Conservation (phyloP, 2,113 vertebrate genomes). For the Anhinga anhinga region DNA sequence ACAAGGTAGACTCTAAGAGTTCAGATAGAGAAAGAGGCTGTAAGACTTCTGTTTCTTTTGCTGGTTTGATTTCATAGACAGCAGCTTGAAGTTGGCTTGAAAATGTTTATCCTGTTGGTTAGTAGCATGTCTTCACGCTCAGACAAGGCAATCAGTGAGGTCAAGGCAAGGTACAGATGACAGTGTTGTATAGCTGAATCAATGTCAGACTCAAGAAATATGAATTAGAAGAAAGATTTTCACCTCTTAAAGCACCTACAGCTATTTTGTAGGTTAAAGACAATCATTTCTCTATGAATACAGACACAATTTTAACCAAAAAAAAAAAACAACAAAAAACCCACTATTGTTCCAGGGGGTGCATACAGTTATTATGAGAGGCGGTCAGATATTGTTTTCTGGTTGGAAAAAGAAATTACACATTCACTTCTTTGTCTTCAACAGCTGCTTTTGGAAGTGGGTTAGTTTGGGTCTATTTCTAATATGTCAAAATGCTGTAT, state of each 20-base stretch:
- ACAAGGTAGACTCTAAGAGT: not conserved
- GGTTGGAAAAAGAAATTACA: not conserved
- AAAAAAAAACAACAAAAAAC: not conserved
- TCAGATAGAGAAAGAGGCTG: constrained; percentile 11
- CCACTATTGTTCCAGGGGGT: not conserved
- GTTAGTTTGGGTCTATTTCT: not conserved
- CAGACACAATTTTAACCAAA: not conserved
- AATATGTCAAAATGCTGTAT: not conserved
- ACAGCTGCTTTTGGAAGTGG: not conserved
- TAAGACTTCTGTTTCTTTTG: constrained; percentile 13
- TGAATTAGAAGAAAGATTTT: not conserved
- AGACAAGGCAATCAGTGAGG: not conserved
- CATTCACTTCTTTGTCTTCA: not conserved
- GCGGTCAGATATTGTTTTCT: not conserved
- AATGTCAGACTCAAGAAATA: not conserved
- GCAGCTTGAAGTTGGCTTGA: not conserved
- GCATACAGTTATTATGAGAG: not conserved
- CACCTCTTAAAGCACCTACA: not conserved
- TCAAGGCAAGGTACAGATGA: not conserved
- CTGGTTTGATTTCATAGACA: not conserved
- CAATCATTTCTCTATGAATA: not conserved
- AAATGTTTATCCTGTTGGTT: not conserved
- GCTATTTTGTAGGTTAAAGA: not conserved
- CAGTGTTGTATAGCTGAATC: not conserved
- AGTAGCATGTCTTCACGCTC: not conserved